phyloP scores from a whole-genome alignment of 35 echinoderm and acorn worm species.

The Stichopus chloronotus region DNA sequence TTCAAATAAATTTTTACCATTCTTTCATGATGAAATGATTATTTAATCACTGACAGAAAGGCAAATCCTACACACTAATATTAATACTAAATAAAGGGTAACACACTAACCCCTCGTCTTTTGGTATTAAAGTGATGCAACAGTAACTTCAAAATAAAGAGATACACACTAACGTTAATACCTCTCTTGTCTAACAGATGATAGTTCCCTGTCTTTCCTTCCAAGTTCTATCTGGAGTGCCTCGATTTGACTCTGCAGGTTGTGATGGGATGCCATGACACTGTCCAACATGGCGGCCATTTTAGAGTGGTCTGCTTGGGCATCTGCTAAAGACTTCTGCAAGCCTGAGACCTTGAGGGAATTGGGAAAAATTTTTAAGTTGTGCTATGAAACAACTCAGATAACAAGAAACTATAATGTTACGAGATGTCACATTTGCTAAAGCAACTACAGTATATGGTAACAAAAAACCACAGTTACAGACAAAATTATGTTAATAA shows the following conservation, averaged over 20 bases:
- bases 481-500: no score
- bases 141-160: neutral
- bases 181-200: conserved; percentile 75
- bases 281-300: conserved; percentile 79
- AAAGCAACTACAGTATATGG: no score
- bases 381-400: neutral
- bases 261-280: conserved; percentile 81
- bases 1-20: no score
- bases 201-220: conserved; percentile 80
- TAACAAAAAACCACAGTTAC: no score
- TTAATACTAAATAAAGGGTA: no score
- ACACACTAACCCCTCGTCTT: no score
- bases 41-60: no score
- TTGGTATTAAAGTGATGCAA: no score
- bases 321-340: conserved; percentile 78
- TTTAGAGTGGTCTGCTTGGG: conserved; percentile 73
- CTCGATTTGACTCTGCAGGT: conserved; percentile 79
- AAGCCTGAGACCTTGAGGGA: conserved; percentile 61
- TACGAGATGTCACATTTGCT: no score
- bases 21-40: no score
- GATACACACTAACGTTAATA: neutral
- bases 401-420: neutral
- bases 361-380: neutral
- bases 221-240: conserved; percentile 83
- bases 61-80: no score